Base-by-base conservation (phyloP, 2,113 vertebrate species). In the Myrmecophaga tridactyla region DNA sequence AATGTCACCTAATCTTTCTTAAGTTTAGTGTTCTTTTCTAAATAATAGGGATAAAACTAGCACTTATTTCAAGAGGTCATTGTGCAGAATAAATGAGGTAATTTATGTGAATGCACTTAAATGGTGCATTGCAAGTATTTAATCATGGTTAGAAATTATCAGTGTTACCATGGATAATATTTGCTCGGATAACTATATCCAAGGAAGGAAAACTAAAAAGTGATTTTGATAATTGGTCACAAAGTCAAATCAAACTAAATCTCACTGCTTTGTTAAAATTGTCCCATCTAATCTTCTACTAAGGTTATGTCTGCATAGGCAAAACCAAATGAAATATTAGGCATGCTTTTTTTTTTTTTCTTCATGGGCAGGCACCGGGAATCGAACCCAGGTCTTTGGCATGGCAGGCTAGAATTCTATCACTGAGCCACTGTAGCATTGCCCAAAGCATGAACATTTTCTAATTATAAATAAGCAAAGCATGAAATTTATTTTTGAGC, bases 251-350 rank as follows among this genome's bases (percentile, higher is more conserved):
- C 41, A 62, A 69, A 81, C 15, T 27, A 36, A 89, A 58, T 1
- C 12, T 85, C 23, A 85, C 17, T 56, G 21, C 18, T 90, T 96
- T 36, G 69, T 91, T 88, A 69, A 90, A 85, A 78, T 75, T 87
- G 39, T 86, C 20, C 34, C 10, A 58, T 12, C 27, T 58, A 69
- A 90, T 70, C 25, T 87, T 91, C 82, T 76, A 3, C 13, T 90
- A 80, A 90, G 21, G 25, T 88, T 10, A 81, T 27, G 27, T 62
- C 36, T 84, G 10, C 34, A 91, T 1, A 27, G 34, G 60, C 20
- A 93, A 93, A 96, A 46, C 13, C 36, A 62, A 72, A 69, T 63
- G n/a, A 89, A 92, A 91, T 69, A 18, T 39, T 53, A 48, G 53
- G 60, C 1, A 3, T 29, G 23, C 15, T 65, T 87, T 63, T 21